A percentile compares a stretch with the other conserved stretches of the same genome.
Evolutionary conservation across 2,113 vertebrate species (phyloP).

Genomic region (Chunga burmeisteri): DNA sequence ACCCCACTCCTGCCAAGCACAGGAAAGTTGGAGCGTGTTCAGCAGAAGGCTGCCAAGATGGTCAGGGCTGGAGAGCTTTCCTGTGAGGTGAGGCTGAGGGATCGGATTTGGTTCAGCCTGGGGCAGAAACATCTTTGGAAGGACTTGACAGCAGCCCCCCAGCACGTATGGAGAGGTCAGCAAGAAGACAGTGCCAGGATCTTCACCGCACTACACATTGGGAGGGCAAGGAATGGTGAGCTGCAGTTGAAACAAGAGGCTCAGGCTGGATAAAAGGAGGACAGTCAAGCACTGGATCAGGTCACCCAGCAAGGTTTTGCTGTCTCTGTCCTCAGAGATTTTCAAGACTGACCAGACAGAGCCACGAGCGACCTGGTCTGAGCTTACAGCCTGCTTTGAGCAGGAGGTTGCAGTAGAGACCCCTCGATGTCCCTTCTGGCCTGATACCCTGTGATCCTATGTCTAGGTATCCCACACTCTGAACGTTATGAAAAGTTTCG

Average conservation of each 20-base stretch:
- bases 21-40: background rate
- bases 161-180: rapidly evolving
- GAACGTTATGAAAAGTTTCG: background rate
- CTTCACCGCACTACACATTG: background rate
- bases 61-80: background rate
- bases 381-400: background rate
- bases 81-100: background rate
- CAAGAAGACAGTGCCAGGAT: background rate
- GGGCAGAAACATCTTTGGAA: background rate
- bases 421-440: background rate
- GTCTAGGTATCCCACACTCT: background rate
- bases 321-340: background rate
- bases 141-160: background rate
- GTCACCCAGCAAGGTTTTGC: background rate
- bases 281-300: background rate
- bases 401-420: background rate
- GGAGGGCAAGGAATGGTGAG: background rate
- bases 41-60: background rate
- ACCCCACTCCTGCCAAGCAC: background rate
- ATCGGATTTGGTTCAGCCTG: background rate
- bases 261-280: background rate
- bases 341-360: background rate
- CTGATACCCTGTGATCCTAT: background rate
- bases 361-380: background rate
- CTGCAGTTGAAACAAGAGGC: background rate